Percentiles rank a stretch among this genome's conserved stretches.
These are phyloP conservation scores for Rhagoletis zephyria DNA, from an alignment of 1,140 invertebrate species.

Conservation along the genomic window DNA sequence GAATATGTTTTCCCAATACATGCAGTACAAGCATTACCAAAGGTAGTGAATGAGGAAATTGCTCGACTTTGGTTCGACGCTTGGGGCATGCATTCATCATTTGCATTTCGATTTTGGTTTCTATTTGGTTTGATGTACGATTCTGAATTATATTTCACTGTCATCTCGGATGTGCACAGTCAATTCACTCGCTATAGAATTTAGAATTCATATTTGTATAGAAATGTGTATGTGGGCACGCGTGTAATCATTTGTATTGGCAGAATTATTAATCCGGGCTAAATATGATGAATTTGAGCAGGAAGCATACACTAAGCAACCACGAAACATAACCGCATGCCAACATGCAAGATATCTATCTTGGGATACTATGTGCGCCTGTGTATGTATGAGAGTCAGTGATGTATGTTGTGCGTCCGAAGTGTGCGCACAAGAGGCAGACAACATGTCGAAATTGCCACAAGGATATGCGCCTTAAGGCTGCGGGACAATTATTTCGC, in stretches of 20 bases:
- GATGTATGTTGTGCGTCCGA: not conserved
- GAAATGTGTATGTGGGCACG: not conserved
- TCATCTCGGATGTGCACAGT: constrained; percentile 23
- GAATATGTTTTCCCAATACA: not conserved
- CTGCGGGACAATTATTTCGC: not conserved
- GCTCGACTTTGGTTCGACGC: not conserved
- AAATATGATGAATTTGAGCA: constrained; percentile 50
- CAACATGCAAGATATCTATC: not conserved
- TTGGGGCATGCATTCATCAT: constrained; percentile 21
- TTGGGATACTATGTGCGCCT: not conserved
- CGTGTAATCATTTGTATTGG: constrained; percentile 35
- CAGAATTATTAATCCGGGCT: constrained; percentile 43
- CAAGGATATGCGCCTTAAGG: not conserved
- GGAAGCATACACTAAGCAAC: constrained; percentile 44
- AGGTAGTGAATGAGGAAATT: constrained; percentile 36
- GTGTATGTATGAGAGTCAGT: not conserved
- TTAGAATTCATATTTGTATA: not conserved
- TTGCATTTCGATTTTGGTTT: constrained; percentile 39
- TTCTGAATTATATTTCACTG: constrained; percentile 31
- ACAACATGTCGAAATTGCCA: constrained; percentile 8
- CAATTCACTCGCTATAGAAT: not conserved
- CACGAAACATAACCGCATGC: constrained; percentile 1
- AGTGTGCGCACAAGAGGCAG: not conserved
- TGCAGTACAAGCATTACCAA: not conserved
- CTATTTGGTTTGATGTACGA: constrained; percentile 35